phyloP scores from a whole-genome alignment of 2,113 vertebrate genomes.

The Daboia siamensis region DNA sequence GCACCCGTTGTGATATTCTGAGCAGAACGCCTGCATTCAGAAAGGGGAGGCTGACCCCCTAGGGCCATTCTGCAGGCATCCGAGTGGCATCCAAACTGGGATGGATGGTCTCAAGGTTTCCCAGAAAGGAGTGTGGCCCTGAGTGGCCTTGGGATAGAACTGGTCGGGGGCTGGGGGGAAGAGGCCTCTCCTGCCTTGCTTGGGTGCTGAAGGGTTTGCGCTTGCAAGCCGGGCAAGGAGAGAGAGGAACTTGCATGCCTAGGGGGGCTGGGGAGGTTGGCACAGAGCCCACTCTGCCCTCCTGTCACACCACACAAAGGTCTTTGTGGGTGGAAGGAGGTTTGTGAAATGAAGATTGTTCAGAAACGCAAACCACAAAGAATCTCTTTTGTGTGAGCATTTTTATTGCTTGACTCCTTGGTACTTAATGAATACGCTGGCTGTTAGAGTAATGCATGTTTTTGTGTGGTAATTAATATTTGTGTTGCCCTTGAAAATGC shows the following conservation, averaged over 20 bases:
- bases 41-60: neutral
- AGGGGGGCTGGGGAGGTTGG: neutral
- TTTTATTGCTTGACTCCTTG: conserved; percentile 46
- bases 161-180: neutral
- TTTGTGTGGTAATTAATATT: conserved; percentile 30
- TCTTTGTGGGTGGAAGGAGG: neutral
- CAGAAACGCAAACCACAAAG: neutral
- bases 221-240: neutral
- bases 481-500: conserved; percentile 37
- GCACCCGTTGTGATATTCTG: neutral
- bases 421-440: conserved; percentile 41
- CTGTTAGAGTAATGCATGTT: conserved; percentile 43
- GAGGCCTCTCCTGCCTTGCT: neutral
- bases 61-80: no score
- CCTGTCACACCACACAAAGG: neutral
- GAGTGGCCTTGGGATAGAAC: neutral
- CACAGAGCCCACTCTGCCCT: neutral
- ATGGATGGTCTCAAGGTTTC: neutral
- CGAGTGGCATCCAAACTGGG: neutral
- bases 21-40: neutral
- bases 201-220: neutral
- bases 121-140: neutral
- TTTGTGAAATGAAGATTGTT: neutral
- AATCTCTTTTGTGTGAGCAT: neutral
- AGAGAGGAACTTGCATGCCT: neutral